Evolutionary conservation across 1,140 invertebrate species (phyloP).

Genomic region (Drosophila murphyi): DNA sequence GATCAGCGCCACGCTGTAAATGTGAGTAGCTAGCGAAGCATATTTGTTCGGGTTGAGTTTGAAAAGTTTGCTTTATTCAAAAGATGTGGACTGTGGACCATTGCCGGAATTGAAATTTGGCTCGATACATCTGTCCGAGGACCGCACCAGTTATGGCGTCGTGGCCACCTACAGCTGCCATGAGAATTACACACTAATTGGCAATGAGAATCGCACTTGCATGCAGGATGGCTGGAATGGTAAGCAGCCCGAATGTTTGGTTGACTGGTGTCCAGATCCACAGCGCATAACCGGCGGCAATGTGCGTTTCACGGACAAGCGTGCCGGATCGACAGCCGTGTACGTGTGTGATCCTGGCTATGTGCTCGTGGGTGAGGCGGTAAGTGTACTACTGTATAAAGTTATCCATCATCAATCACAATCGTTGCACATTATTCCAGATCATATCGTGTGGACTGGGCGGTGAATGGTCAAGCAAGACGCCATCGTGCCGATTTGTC

Average conservation of each 20-base stretch:
- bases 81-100: slow-evolving; percentile 93
- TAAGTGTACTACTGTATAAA: slow-evolving; percentile 81
- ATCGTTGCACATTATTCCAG: slow-evolving; percentile 83
- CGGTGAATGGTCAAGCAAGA: slow-evolving; percentile 91
- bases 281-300: slow-evolving; percentile 90
- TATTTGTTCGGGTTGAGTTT: neutral
- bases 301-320: slow-evolving; percentile 88
- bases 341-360: slow-evolving; percentile 94
- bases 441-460: slow-evolving; percentile 92
- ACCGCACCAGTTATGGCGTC: slow-evolving; percentile 91
- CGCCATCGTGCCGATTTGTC: slow-evolving; percentile 92
- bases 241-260: slow-evolving; percentile 91
- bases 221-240: slow-evolving; percentile 93
- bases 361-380: slow-evolving; percentile 92
- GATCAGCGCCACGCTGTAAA: slow-evolving; percentile 91
- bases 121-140: slow-evolving; percentile 87
- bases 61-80: too few relatives aligned
- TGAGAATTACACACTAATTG: slow-evolving; percentile 93
- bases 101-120: slow-evolving; percentile 91
- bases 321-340: slow-evolving; percentile 90
- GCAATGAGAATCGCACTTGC: slow-evolving; percentile 90
- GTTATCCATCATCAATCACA: slow-evolving; percentile 11
- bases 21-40: slow-evolving; percentile 86
- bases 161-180: slow-evolving; percentile 91
- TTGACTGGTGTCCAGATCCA: slow-evolving; percentile 94